These are phyloP conservation scores for Streptopelia turtur DNA, from an alignment of 2,797 vertebrate genomes.

Conservation along the genomic window DNA sequence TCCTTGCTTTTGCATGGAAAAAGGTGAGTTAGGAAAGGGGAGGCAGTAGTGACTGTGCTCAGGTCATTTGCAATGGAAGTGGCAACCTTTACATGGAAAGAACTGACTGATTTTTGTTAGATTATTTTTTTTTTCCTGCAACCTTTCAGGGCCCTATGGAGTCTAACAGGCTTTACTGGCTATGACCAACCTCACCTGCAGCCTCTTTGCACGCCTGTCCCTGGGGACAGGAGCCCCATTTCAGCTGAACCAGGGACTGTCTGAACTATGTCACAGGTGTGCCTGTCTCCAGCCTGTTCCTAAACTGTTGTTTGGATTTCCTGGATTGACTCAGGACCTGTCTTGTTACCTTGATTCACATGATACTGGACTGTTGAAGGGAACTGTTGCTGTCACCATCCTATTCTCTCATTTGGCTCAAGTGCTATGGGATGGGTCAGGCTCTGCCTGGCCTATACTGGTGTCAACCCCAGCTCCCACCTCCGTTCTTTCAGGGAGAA, in stretches of 20 bases:
- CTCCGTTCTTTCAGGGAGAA: neutral
- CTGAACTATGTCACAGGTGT: accelerated
- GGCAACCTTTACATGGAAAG: neutral
- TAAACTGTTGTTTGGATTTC: neutral
- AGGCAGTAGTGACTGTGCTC: neutral
- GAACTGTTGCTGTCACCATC: neutral
- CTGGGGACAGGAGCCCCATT: neutral
- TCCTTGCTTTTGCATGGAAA: neutral
- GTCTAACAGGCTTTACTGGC: neutral
- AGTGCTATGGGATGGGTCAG: neutral
- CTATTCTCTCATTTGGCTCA: neutral
- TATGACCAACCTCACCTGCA: neutral
- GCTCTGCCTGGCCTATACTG: neutral
- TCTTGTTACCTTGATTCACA: neutral
- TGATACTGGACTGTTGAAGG: neutral
- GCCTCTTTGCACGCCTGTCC: neutral
- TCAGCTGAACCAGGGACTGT: neutral
- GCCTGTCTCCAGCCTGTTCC: neutral
- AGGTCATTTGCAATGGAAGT: neutral
- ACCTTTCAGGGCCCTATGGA: accelerated
- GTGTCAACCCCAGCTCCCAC: neutral
- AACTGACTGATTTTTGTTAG: neutral
- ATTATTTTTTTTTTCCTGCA: accelerated
- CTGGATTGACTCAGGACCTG: neutral
- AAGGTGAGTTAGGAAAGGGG: neutral